Evolutionary conservation across 2,888 invertebrate species (phyloP), one percentile per base, ranked within the genome.

Genomic region (Mellilla xanthometata): DNA sequence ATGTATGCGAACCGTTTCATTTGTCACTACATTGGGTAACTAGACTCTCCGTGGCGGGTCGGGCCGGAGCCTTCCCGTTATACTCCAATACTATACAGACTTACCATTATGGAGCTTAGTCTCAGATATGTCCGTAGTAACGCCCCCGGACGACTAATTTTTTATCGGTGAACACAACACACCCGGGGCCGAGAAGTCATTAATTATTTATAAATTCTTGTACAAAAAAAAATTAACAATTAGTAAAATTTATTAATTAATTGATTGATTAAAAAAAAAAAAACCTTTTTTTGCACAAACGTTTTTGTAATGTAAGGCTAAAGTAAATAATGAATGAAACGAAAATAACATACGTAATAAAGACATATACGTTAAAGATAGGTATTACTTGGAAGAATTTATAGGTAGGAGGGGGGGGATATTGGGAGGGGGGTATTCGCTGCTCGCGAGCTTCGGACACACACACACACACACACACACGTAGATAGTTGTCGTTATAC

Each of bases 281-380:
- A 65, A 66, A 63, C 62, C 55, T 80, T 77, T 70, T 72, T 81
- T 85, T 84, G 87, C 87, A 87, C 87, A 84, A 87, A 82, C 68
- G 61, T 71, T 69, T 79, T 77, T 76, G 3, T 76, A 76, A 74
- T 66, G 33, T 76, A 76, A 75, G 74, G 74, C 82, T 82, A 85
- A 68, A 47, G 36, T 44, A 67, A 64, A 61, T 67, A 63, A 56
- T 62, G 74, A 74, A 56, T 62, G 74, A 74, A 82, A 80, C 76
- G 82, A 82, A 24, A 87, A 85, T 86, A 83, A 89, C 82, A 89
- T 89, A 89, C 88, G 88, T 89, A 89, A 89, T 83, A 86, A 89
- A 89, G 88, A 89, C 88, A 89, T 89, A 89, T 89, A 89, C 89
- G 83, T 80, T 85, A 87, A 79, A 77, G 75, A 76, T 88, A 87